Evolutionary conservation across 2,113 vertebrate genomes (phyloP).

Genomic region (Boleophthalmus pectinirostris): DNA sequence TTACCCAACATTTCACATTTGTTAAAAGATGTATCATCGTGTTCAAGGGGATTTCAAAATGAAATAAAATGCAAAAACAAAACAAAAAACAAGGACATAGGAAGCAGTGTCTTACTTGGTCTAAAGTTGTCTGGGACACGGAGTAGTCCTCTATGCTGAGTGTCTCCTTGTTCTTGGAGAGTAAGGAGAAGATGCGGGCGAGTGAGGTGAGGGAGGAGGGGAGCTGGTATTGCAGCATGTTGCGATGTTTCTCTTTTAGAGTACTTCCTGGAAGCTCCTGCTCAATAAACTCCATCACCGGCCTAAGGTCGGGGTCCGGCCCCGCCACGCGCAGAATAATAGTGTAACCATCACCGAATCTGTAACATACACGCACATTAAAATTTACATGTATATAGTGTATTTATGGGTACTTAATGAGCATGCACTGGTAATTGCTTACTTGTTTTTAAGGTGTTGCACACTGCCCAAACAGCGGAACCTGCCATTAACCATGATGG

Average conservation of each 20-base stretch:
- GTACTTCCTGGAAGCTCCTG: constrained; percentile 91
- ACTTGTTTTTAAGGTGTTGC: constrained; percentile 97
- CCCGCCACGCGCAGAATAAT: constrained; percentile 94
- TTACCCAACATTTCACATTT: not conserved
- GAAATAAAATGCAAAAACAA: too few species aligned
- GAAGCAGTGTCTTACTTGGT: constrained; percentile 86
- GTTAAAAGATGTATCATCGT: too few species aligned
- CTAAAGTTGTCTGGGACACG: constrained; percentile 97
- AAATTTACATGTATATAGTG: not conserved
- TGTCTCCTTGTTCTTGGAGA: constrained; percentile 89
- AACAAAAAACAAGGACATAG: too few species aligned
- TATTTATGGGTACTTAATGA: not conserved
- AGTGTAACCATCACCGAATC: constrained; percentile 97
- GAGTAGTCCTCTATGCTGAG: constrained; percentile 99
- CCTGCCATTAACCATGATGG: constrained; percentile 97
- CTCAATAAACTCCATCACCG: constrained; percentile 91
- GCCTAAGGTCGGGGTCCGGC: constrained; percentile 85
- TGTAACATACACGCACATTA: constrained; percentile 44
- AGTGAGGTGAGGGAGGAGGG: constrained; percentile 89
- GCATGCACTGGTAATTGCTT: not conserved
- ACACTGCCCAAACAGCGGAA: constrained; percentile 97
- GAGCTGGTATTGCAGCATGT: constrained; percentile 98
- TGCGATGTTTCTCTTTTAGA: constrained; percentile 94
- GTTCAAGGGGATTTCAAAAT: too few species aligned
- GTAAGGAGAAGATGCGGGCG: constrained; percentile 93